Base-by-base conservation (phyloP, 2,797 vertebrate species). In the Protosalanx chinensis region DNA sequence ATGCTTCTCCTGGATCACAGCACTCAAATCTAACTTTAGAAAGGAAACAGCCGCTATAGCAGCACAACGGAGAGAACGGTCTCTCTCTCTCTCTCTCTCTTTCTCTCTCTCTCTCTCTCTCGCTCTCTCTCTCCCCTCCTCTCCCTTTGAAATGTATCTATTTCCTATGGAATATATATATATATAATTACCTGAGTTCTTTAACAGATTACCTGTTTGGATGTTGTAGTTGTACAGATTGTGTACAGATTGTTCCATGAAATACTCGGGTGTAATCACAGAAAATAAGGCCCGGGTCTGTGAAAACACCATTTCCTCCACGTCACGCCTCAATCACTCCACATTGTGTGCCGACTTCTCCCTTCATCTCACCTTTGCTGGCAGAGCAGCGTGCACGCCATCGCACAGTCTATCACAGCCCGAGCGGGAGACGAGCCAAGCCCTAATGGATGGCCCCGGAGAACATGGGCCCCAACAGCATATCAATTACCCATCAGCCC, bases 271-370 rank as follows among this genome's bases (percentile, higher is more conserved):
- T 85, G 85, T 88, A 87, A 46, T 89, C 82, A 80, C 85, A 76
- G 15, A 77, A 85, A n/a, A 84, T 85, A 82, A 79, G 32, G 32
- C 83, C 87, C 80, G 83, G 86, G 90, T 90, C 89, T 90, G 86
- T 89, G 88, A 90, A 90, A 91, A 90, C 88, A 88, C 87, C 79
- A 91, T 92, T 91, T 91, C 85, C 89, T 88, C 77, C 81, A 72
- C 83, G 90, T 92, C 91, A 91, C 82, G 88, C 91, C 88, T 92
- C 91, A 89, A 89, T 91, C 90, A 88, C 86, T 89, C 88, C 87
- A 87, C 85, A 87, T 88, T 89, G 89, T 90, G 83, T 59, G 58
- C 76, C 71, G 85, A 77, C 79, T 82, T 51, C 1, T 77, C 70
- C 69, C 68, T 58, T 29, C 20, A 20, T 76, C 75, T 79, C 79